A percentile compares a stretch with the other conserved stretches of the same genome.
These are phyloP conservation scores for Asobara japonica DNA, from an alignment of 1,140 invertebrate genomes.

Conservation along the genomic window DNA sequence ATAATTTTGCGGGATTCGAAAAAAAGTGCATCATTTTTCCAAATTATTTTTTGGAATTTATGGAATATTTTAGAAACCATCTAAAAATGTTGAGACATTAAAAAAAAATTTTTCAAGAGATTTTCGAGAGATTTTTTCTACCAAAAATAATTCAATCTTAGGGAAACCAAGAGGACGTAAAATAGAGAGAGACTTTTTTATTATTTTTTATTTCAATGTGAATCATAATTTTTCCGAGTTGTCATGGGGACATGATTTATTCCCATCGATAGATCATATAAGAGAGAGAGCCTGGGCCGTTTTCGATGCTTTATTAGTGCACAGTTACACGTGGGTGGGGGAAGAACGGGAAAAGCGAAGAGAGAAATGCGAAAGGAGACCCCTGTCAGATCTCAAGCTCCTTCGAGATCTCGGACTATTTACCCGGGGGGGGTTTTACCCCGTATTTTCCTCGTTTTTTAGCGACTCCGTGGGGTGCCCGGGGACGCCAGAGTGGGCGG, in stretches of 20 bases:
- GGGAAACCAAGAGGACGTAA: not conserved
- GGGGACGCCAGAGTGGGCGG: conserved; percentile 31
- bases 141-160: conserved; percentile 5
- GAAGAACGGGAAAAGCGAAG: not conserved
- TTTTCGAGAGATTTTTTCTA: not conserved
- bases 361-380: conserved; percentile 28
- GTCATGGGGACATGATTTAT: conserved; percentile 34
- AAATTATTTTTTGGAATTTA: too few relatives aligned
- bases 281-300: conserved; percentile 21
- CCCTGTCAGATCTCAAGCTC: conserved; percentile 51
- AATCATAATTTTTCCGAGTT: conserved; percentile 28
- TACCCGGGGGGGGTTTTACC: conserved; percentile 52
- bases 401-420: conserved; percentile 47
- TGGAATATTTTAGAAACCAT: too few relatives aligned
- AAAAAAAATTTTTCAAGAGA: too few relatives aligned
- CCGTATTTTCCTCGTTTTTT: conserved; percentile 33
- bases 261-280: conserved; percentile 42
- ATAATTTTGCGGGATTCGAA: too few relatives aligned
- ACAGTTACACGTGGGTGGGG: conserved; percentile 33
- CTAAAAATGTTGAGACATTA: too few relatives aligned
- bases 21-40: too few relatives aligned
- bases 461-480: conserved; percentile 33
- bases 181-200: conserved; percentile 3
- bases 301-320: conserved; percentile 56
- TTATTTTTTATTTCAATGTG: conserved; percentile 13